Evolutionary conservation across 2,113 vertebrate genomes (phyloP).

Genomic region (Eulemur macaco): DNA sequence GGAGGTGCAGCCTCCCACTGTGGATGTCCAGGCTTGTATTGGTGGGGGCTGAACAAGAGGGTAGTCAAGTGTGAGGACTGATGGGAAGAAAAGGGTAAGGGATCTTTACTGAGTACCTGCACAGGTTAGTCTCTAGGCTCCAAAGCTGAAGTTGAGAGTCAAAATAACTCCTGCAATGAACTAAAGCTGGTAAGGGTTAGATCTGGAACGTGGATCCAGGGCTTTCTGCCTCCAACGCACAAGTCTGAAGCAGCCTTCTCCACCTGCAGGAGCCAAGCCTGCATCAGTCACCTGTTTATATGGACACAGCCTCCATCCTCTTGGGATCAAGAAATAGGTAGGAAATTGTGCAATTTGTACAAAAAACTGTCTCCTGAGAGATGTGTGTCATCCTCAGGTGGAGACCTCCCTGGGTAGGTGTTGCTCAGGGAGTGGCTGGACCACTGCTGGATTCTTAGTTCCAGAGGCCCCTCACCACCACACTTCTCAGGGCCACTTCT

Average conservation of each 20-base stretch:
- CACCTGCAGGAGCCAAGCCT: neutral
- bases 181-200: neutral
- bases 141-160: neutral
- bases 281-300: too few relatives aligned
- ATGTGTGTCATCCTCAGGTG: too few relatives aligned
- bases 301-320: neutral
- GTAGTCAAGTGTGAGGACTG: neutral
- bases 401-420: neutral
- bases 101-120: neutral
- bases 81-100: neutral
- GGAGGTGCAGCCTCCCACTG: accelerated
- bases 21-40: too few relatives aligned
- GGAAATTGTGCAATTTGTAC: neutral
- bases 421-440: neutral
- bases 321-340: neutral
- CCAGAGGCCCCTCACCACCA: neutral
- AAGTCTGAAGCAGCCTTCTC: neutral
- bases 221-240: neutral
- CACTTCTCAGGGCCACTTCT: neutral
- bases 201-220: neutral
- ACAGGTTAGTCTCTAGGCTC: neutral
- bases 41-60: neutral
- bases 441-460: neutral
- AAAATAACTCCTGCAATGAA: neutral
- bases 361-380: neutral